Evolutionary conservation across 2,888 invertebrate genomes (phyloP), one percentile per base, ranked within the genome.

Genomic region (Agelastica alni): DNA sequence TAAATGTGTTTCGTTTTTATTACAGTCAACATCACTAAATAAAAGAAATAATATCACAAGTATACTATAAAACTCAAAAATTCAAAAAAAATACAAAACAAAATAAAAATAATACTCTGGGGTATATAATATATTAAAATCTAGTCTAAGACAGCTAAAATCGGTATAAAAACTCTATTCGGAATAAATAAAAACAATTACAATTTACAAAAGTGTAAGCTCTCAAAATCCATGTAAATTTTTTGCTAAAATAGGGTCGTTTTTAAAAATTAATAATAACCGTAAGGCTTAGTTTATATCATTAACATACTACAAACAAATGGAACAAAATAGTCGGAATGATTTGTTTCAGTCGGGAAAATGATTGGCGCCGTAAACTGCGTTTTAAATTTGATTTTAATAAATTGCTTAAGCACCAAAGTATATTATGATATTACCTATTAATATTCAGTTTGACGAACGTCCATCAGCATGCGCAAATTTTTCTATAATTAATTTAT

Each of bases 111-210:
- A 48, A 49, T 49, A 49, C 49, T 49, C 49, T 49, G 31, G 41
- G 32, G 49, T 42, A 49, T 49, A 49, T n/a, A n/a, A n/a, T n/a
- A n/a, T 49, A 49, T 48, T 31, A 41, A 41, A 26, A 16, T 32
- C 49, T 49, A 49, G 28, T 30, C 37, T 52, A 43, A 10, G 51
- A 43, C 51, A 46, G 30, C 52, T 53, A 58, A 34, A 34, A 43
- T 51, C 30, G 34, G 61, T 62, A 62, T 62, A 49, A 66, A 66
- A 65, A 65, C 55, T 52, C 60, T 63, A 65, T 58, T 36, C 54
- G 61, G n/a, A 63, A 63, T 61, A 61, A 63, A 61, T 60, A 63
- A 57, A 61, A 56, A 31, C 28, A 61, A 55, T 46, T 61, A 62
- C 61, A 60, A 58, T 60, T 39, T 60, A 60, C 61, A 63, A 63